phyloP scores from a whole-genome alignment of 2,797 vertebrate genomes.

The Sebastes melanostomus region DNA sequence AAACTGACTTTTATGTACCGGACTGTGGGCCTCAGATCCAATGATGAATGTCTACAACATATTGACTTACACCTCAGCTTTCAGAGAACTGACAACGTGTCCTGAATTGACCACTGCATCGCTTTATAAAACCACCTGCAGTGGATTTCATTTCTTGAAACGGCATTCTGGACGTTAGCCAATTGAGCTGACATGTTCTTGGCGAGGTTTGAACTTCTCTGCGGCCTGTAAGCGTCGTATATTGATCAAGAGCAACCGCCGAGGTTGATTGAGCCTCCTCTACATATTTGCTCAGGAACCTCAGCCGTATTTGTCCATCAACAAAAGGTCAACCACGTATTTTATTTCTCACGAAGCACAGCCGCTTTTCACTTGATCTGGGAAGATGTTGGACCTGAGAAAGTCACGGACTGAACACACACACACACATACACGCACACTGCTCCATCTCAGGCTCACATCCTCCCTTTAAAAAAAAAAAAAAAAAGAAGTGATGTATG shows the following conservation, averaged over 20 bases:
- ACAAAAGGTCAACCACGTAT: constrained; percentile 59
- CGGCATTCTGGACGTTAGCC: constrained; percentile 3
- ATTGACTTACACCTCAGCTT: constrained; percentile 16
- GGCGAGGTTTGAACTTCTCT: constrained; percentile 20
- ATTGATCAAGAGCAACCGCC: constrained; percentile 53
- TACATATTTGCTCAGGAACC: constrained; percentile 58
- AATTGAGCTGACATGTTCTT: constrained; percentile 39
- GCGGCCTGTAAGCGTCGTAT: not conserved
- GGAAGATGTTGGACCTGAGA: constrained; percentile 21
- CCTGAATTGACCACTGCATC: constrained; percentile 5
- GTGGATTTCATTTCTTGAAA: constrained; percentile 21
- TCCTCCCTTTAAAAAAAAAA: constrained; percentile 39
- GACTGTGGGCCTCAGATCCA: not conserved
- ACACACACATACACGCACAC: not conserved
- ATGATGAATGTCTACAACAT: not conserved
- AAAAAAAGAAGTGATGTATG: constrained; percentile 60
- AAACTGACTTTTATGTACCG: constrained; percentile 4
- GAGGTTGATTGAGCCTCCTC: constrained; percentile 18
- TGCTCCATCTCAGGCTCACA: constrained; percentile 29
- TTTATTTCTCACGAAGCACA: constrained; percentile 54
- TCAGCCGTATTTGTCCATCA: constrained; percentile 59
- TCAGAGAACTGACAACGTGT: constrained; percentile 25
- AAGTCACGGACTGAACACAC: constrained; percentile 13
- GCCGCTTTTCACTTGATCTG: constrained; percentile 8
- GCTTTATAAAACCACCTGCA: constrained; percentile 20